Evolutionary conservation across 1,140 invertebrate species (phyloP).

Genomic region (Caenorhabditis latens): DNA sequence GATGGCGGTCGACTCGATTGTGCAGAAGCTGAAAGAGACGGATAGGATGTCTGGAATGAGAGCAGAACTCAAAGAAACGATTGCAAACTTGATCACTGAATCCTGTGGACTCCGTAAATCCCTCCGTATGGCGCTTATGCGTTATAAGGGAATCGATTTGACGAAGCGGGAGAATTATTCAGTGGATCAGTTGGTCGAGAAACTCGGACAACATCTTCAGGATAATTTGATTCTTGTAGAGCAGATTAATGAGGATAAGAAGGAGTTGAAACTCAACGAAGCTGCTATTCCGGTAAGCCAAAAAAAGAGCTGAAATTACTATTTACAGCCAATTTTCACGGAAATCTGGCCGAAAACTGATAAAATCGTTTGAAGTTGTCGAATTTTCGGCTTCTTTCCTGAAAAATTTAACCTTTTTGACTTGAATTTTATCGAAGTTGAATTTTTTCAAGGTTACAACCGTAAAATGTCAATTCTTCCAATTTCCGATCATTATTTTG

Average conservation of each 20-base stretch:
- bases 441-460: too few species aligned
- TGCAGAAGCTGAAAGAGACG: conserved; percentile 19
- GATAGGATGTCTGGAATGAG: conserved; percentile 11
- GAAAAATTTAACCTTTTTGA: too few species aligned
- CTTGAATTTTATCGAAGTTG: too few species aligned
- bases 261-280: conserved; percentile 26
- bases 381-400: too few species aligned
- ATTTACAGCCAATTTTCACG: too few species aligned
- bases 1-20: conserved; percentile 20
- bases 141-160: conserved; percentile 37
- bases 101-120: not conserved
- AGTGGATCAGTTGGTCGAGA: not conserved
- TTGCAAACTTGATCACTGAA: not conserved
- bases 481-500: too few species aligned
- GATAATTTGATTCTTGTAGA: conserved; percentile 37
- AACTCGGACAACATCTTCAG: conserved; percentile 17
- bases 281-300: not conserved
- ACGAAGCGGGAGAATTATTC: not conserved
- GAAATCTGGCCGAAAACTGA: too few species aligned
- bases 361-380: too few species aligned
- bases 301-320: too few species aligned
- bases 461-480: too few species aligned
- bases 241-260: conserved; percentile 30
- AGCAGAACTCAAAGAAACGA: not conserved
- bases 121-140: conserved; percentile 7